A percentile compares a stretch with the other conserved stretches of the same genome.
Evolutionary conservation across 2,888 invertebrate species (phyloP).

Genomic region (Drosophila parthenogenetica): DNA sequence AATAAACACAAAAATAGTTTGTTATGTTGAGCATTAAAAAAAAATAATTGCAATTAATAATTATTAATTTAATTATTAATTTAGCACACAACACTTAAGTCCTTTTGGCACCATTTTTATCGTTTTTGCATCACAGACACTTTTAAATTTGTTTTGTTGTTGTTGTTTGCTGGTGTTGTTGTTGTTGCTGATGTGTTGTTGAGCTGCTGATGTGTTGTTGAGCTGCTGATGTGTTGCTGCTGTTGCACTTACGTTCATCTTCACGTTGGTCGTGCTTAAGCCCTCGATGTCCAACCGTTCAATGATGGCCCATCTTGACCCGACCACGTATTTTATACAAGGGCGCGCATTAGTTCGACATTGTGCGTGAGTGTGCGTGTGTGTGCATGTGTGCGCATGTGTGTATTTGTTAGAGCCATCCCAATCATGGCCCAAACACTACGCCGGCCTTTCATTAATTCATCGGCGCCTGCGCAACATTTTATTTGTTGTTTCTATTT

Average conservation of each 20-base stretch:
- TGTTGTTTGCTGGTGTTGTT: conserved; percentile 5
- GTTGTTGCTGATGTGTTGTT: not conserved
- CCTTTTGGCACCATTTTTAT: conserved; percentile 4
- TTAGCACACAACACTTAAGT: conserved; percentile 11
- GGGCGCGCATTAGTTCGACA: conserved; percentile 49
- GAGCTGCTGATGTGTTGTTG: conserved; percentile 7
- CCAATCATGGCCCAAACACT: conserved; percentile 49
- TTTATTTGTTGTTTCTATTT: conserved; percentile 12
- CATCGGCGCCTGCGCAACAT: conserved; percentile 60
- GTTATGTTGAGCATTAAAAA: not conserved
- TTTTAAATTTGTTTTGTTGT: conserved; percentile 6
- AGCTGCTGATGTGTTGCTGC: conserved; percentile 8
- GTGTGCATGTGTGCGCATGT: conserved; percentile 18
- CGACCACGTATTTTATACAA: conserved; percentile 82
- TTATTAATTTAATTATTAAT: not conserved
- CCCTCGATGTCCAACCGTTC: conserved; percentile 80
- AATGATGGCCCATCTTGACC: conserved; percentile 80
- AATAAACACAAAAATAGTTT: not conserved
- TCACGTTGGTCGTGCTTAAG: conserved; percentile 79
- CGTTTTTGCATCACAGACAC: not conserved
- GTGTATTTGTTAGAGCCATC: conserved; percentile 36
- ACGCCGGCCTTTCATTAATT: conserved; percentile 64
- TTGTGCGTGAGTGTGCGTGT: conserved; percentile 1
- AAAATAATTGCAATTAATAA: not conserved
- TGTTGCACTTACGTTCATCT: conserved; percentile 81